A percentile compares a stretch with the other conserved stretches of the same genome.
phyloP scores from a whole-genome alignment of 2,888 invertebrate genomes.

The Timandra comae region DNA sequence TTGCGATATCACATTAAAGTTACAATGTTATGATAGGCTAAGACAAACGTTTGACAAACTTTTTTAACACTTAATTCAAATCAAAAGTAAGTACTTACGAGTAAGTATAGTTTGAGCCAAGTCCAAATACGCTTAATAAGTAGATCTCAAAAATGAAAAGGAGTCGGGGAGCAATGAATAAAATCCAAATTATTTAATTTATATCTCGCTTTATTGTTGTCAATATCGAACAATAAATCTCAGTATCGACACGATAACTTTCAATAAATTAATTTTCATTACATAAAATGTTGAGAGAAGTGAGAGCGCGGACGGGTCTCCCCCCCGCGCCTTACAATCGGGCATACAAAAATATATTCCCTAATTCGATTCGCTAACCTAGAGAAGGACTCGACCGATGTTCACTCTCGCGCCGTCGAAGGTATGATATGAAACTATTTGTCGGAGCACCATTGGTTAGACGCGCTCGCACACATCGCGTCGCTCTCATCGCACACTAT shows the following conservation, averaged over 20 bases:
- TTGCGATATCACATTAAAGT: no score
- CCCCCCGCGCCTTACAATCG: slow-evolving; percentile 15
- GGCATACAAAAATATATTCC: slow-evolving; percentile 69
- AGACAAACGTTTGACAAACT: no score
- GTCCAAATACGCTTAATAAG: no score
- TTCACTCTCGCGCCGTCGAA: slow-evolving; percentile 59
- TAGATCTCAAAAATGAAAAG: no score
- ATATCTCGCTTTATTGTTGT: no score
- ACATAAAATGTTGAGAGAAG: slow-evolving; percentile 10
- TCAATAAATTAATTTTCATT: slow-evolving; percentile 9
- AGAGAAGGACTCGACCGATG: slow-evolving; percentile 47
- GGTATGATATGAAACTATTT: slow-evolving; percentile 68
- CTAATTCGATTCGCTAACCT: slow-evolving; percentile 49
- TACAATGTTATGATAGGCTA: no score
- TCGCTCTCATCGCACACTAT: slow-evolving; percentile 4
- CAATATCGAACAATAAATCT: background rate
- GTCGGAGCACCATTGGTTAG: slow-evolving; percentile 64
- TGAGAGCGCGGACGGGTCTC: background rate
- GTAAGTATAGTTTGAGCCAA: no score
- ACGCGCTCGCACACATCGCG: slow-evolving; percentile 6
- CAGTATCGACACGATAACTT: slow-evolving; percentile 11
- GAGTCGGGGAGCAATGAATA: no score
- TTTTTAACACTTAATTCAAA: no score
- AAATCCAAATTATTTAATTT: no score
- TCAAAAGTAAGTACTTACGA: no score